These are phyloP conservation scores for Halcyon smyrnensis DNA, from an alignment of 2,797 vertebrate genomes.

Conservation along the genomic window DNA sequence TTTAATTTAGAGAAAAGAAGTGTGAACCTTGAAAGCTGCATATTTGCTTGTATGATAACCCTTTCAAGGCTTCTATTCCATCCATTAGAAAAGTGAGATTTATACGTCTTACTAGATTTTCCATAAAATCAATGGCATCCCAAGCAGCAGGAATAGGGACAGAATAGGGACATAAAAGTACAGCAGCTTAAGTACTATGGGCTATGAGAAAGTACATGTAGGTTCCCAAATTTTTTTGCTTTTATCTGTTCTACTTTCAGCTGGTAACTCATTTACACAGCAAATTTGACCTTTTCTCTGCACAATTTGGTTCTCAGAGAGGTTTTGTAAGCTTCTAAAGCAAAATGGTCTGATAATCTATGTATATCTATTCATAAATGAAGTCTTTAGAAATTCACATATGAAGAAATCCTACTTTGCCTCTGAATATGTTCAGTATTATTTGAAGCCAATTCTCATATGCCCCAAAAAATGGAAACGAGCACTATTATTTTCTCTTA, in stretches of 20 bases:
- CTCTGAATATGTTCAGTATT: not conserved
- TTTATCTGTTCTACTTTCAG: not conserved
- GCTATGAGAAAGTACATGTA: not conserved
- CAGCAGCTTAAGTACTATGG: not conserved
- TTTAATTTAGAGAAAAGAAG: not conserved
- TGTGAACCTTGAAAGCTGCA: not conserved
- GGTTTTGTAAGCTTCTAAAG: not conserved
- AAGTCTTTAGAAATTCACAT: constrained; percentile 24
- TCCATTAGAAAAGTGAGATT: not conserved
- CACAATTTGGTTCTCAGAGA: not conserved
- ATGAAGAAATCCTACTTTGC: not conserved
- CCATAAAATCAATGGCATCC: not conserved
- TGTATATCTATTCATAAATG: not conserved
- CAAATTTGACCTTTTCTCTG: not conserved
- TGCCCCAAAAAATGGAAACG: not conserved
- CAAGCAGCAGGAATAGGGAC: not conserved
- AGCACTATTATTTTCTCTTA: not conserved
- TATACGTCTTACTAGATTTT: not conserved
- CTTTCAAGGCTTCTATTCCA: not conserved
- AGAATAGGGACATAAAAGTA: not conserved
- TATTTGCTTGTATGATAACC: not conserved
- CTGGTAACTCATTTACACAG: not conserved
- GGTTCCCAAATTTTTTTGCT: not conserved
- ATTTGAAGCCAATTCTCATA: not conserved
- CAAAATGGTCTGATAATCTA: not conserved